Conservation (phyloP, 2,113 vertebrate genomes). For the Lota lota region DNA sequence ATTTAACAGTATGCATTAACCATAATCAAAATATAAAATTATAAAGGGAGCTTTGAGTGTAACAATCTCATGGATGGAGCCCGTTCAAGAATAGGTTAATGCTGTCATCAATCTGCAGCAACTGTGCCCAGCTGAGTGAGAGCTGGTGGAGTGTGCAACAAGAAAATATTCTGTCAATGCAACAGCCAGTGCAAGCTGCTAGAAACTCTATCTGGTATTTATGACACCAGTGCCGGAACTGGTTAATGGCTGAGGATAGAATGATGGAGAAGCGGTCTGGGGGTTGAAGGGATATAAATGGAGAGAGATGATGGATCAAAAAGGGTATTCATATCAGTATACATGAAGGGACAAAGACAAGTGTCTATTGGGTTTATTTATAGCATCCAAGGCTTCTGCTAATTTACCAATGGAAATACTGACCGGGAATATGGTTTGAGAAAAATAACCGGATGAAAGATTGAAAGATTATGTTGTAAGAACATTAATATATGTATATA, state of each 20-base stretch:
- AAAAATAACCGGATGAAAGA: no score
- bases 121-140: background rate
- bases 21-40: no score
- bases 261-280: background rate
- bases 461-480: no score
- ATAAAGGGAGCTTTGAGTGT: no score
- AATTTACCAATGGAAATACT: background rate
- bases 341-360: conserved; percentile 83
- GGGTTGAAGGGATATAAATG: background rate
- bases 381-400: background rate
- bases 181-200: background rate
- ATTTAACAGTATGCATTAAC: no score
- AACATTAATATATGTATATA: no score
- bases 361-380: background rate
- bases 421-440: background rate
- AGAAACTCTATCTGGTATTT: conserved; percentile 1
- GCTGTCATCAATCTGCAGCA: background rate
- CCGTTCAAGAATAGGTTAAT: background rate
- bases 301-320: background rate
- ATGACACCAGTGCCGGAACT: background rate
- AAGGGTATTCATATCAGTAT: conserved; percentile 37
- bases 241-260: background rate
- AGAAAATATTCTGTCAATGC: background rate
- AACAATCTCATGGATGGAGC: background rate
- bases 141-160: background rate